phyloP scores from a whole-genome alignment of 2,797 vertebrate genomes.

The Fundulus diaphanus region DNA sequence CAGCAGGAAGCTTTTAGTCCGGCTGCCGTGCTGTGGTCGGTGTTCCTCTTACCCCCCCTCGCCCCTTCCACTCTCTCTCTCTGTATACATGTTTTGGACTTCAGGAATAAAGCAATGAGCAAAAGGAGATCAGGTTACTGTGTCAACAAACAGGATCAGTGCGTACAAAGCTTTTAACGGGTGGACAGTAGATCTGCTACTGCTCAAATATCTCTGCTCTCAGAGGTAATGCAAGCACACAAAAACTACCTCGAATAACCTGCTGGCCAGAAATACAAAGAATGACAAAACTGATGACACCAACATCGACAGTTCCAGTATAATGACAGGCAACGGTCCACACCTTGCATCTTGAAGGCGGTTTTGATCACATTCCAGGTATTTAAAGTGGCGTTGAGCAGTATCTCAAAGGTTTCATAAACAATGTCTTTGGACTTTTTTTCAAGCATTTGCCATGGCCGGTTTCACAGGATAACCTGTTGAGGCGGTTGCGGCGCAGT shows the following conservation, averaged over 20 bases:
- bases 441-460: not conserved
- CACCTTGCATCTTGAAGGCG: not conserved
- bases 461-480: not conserved
- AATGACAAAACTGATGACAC: not conserved
- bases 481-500: not conserved
- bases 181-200: slow-evolving; percentile 32
- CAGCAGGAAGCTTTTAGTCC: slow-evolving; percentile 79
- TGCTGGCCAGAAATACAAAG: not conserved
- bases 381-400: not conserved
- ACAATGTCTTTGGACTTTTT: not conserved
- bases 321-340: not conserved
- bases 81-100: slow-evolving; percentile 56
- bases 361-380: not conserved
- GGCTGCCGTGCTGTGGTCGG: slow-evolving; percentile 57
- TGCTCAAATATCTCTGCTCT: slow-evolving; percentile 30
- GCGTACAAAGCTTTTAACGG: slow-evolving; percentile 33
- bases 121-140: slow-evolving; percentile 51
- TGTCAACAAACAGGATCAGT: slow-evolving; percentile 38
- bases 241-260: not conserved
- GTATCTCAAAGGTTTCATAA: not conserved
- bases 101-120: slow-evolving; percentile 29
- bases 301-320: not conserved
- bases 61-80: slow-evolving; percentile 33
- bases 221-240: not conserved
- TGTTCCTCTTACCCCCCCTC: slow-evolving; percentile 64